These are phyloP conservation scores for Pelecanoides urinatrix DNA, from an alignment of 2,113 vertebrate genomes.

Conservation along the genomic window DNA sequence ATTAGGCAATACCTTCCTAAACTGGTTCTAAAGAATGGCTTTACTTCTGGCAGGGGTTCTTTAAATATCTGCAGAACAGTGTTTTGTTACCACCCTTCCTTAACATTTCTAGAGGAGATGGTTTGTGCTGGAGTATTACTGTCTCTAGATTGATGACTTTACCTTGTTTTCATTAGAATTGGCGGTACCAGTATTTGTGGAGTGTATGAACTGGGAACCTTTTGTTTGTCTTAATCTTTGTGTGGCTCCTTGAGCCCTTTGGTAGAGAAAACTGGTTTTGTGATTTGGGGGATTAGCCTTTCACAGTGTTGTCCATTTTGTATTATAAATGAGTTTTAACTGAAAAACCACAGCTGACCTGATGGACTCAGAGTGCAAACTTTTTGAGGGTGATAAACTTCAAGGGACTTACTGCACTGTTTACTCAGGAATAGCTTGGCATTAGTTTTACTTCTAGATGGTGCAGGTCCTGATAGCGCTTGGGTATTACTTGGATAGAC, in stretches of 20 bases:
- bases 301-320: background rate
- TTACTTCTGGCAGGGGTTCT: background rate
- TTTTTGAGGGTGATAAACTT: background rate
- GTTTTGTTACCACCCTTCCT: background rate
- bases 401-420: background rate
- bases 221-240: background rate
- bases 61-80: background rate
- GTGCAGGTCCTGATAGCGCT: background rate
- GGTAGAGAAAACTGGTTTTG: background rate
- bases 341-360: background rate
- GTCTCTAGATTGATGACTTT: background rate
- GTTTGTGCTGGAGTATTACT: background rate
- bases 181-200: background rate
- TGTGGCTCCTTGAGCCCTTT: background rate
- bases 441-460: background rate
- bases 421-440: background rate
- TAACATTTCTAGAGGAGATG: background rate
- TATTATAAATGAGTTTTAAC: background rate
- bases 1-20: background rate
- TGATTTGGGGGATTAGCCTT: background rate
- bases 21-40: background rate
- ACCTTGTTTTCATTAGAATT: background rate
- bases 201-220: background rate
- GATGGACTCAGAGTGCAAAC: background rate
- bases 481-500: background rate